Evolutionary conservation across 2,797 vertebrate species (phyloP), one percentile per base, ranked within the genome.

Genomic region (Cephalopachus bancanus): DNA sequence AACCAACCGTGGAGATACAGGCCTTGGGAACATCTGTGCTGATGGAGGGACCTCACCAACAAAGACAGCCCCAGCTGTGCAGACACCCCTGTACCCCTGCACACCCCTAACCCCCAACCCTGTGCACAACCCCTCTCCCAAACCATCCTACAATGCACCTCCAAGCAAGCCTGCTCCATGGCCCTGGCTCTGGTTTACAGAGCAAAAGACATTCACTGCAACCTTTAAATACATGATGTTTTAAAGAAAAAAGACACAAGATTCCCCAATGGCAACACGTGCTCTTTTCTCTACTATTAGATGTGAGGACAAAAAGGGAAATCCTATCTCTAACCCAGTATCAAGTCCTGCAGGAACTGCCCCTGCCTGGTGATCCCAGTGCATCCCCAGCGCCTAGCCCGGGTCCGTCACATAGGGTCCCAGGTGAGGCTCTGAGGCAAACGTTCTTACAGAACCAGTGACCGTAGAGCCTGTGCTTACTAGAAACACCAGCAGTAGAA

Each of bases 71-170:
- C 76, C 72, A 14, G 65, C 69, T 65, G 30, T 30, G 16, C 10
- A 1, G 37, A 9, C 3, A 26, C 24, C n/a, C 30, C 24, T 12
- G 8, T 22, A 55, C 30, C 65, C 53, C 57, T 17, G 33, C 33
- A 7, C 51, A 67, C 30, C 57, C 78, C 22, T 4, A 44, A 0
- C 0, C 4, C 28, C 55, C 2, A 1, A 24, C 9, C 10, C n/a
- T n/a, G 7, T 44, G 37, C 55, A 60, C 22, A 17, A 24, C 37
- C 22, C 33, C 28, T 57, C 33, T 0, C 59, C 33, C 6, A 20
- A 79, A 59, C 44, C 17, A 0, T 17, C 5, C 4, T 0, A 33
- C 4, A 0, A 16, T 0, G 2, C 7, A 1, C 22, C 28, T 69
- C 16, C 91, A 10, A 17, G 26, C 30, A 75, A 15, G 9, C 28